Conservation (phyloP, 1,140 invertebrate species). For the Zaprionus gabonicus region DNA sequence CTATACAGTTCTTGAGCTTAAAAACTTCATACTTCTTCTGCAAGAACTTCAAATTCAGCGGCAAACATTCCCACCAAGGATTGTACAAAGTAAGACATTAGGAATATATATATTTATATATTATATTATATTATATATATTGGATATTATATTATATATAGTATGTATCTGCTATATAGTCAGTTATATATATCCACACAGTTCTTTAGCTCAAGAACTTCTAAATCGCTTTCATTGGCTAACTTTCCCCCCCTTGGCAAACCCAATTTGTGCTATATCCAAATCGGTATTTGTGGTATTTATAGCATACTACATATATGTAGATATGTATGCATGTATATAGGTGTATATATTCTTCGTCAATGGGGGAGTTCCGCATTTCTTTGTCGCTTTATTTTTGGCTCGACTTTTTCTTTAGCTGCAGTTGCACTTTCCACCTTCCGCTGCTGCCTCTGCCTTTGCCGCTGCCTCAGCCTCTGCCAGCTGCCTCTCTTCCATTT, state of each 20-base stretch:
- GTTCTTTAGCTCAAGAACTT: no score
- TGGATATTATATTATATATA: no score
- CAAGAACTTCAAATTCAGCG: background rate
- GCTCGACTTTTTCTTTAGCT: slow-evolving; percentile 3
- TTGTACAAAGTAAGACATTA: background rate
- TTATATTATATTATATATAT: no score
- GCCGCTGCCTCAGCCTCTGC: background rate
- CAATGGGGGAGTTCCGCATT: slow-evolving; percentile 3
- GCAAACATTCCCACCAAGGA: background rate
- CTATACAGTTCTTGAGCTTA: no score
- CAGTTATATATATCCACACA: no score
- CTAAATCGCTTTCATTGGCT: background rate
- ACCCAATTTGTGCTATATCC: slow-evolving; percentile 4
- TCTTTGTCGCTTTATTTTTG: slow-evolving; percentile 19
- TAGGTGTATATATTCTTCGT: background rate
- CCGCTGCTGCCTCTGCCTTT: slow-evolving; percentile 1
- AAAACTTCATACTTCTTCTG: no score
- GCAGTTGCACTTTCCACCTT: slow-evolving; percentile 33
- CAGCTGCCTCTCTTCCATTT: slow-evolving; percentile 22
- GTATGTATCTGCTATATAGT: no score
- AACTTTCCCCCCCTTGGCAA: background rate
- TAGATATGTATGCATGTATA: background rate
- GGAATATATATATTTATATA: background rate
- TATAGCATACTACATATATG: background rate
- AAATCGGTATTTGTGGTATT: slow-evolving; percentile 1